Evolutionary conservation across 1,140 invertebrate species (phyloP).

Genomic region (Caenorhabditis inopinata): DNA sequence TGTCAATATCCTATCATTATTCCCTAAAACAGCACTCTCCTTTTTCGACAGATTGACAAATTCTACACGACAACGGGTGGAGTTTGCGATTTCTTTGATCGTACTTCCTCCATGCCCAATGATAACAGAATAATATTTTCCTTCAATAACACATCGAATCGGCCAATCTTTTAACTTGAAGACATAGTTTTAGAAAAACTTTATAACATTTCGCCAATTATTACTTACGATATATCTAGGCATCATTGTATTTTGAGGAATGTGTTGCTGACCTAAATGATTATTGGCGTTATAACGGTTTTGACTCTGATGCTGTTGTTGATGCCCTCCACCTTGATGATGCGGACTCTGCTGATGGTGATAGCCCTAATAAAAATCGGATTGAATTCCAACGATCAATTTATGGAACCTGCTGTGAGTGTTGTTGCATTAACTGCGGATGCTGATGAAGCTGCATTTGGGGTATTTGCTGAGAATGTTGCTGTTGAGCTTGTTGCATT

Average conservation of each 20-base stretch:
- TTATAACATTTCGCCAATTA: too few species aligned
- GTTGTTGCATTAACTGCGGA: not conserved
- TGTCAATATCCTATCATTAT: constrained; percentile 13
- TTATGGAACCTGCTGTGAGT: not conserved
- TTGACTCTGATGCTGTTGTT: not conserved
- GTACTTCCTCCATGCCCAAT: not conserved
- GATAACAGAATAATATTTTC: not conserved
- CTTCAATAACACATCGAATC: constrained; percentile 16
- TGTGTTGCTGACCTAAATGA: not conserved
- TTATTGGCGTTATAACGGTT: not conserved
- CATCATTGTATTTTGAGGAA: not conserved
- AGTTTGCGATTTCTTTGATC: not conserved
- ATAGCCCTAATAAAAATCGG: not conserved
- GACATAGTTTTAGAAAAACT: too few species aligned
- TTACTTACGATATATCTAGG: not conserved
- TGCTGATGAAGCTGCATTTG: constrained; percentile 13
- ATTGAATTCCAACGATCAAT: not conserved
- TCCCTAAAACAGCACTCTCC: not conserved
- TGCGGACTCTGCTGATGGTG: not conserved
- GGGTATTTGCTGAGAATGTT: not conserved
- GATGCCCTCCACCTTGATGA: not conserved
- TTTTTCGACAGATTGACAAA: not conserved
- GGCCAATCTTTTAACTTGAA: constrained; percentile 12
- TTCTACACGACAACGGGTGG: not conserved
- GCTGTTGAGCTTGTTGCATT: not conserved